phyloP scores from a whole-genome alignment of 2,113 vertebrate species.

The Chloropsis cyanopogon region DNA sequence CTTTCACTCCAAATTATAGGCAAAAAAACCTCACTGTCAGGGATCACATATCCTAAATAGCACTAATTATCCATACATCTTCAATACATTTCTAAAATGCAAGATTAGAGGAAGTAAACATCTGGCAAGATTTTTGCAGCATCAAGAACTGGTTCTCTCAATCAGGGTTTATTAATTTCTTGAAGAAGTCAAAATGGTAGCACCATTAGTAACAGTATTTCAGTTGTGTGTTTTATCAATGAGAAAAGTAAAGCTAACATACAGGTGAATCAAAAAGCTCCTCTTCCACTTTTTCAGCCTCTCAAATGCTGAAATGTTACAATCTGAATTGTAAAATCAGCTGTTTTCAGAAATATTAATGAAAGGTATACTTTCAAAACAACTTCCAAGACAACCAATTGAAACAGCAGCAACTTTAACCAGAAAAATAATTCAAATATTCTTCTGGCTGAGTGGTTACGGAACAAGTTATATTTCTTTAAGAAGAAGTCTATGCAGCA shows the following conservation, averaged over 20 bases:
- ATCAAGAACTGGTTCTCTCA: background rate
- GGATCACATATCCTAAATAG: background rate
- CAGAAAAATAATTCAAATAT: background rate
- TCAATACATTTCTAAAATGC: background rate
- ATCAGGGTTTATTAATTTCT: background rate
- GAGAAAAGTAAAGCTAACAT: background rate
- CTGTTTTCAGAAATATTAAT: background rate
- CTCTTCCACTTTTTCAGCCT: background rate
- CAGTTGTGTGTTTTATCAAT: background rate
- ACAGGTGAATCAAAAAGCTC: background rate
- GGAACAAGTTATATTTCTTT: background rate
- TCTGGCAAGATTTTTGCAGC: background rate
- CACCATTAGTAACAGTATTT: background rate
- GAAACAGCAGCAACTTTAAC: background rate
- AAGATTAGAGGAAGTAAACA: background rate
- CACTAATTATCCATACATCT: background rate
- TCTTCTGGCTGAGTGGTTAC: background rate
- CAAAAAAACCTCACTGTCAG: background rate
- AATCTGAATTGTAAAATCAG: background rate
- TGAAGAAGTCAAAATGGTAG: background rate
- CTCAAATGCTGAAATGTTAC: background rate
- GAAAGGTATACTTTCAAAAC: background rate
- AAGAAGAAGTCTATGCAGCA: background rate
- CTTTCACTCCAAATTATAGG: background rate
- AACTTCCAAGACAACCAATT: background rate